A percentile compares a stretch with the other conserved stretches of the same genome.
These are phyloP conservation scores for Falco biarmicus DNA, from an alignment of 2,797 vertebrate genomes.

Conservation along the genomic window DNA sequence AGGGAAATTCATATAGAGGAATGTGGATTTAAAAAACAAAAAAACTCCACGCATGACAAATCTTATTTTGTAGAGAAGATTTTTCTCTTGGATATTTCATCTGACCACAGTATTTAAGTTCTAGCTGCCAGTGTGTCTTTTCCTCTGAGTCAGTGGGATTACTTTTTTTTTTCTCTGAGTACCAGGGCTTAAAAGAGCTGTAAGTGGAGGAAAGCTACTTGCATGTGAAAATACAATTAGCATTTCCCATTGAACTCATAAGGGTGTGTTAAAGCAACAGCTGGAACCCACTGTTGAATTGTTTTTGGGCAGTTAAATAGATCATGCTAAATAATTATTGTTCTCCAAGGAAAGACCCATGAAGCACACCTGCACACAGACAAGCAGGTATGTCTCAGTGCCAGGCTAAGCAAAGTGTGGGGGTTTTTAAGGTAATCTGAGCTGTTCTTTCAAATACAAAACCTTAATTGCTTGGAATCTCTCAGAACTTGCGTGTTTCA, in stretches of 20 bases:
- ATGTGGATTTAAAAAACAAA: neutral
- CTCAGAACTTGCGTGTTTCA: neutral
- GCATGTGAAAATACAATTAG: neutral
- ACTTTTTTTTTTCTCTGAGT: neutral
- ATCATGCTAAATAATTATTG: neutral
- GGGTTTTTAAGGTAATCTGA: neutral
- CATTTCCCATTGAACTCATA: neutral
- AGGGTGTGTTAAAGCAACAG: neutral
- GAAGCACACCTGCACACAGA: neutral
- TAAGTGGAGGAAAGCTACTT: neutral
- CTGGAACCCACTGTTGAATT: neutral
- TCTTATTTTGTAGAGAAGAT: neutral
- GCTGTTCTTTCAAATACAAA: neutral
- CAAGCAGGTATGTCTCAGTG: fast-evolving
- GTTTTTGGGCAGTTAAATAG: neutral
- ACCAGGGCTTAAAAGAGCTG: neutral
- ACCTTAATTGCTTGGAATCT: neutral
- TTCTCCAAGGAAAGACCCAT: neutral
- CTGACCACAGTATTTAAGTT: neutral
- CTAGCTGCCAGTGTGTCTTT: no score
- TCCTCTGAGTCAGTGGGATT: neutral
- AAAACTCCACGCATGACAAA: neutral
- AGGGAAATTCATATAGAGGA: neutral
- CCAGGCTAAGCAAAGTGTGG: neutral
- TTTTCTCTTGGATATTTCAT: neutral